A percentile compares a stretch with the other conserved stretches of the same genome.
Evolutionary conservation across 2,888 invertebrate genomes (phyloP).

Genomic region (Leucophora obtusa): DNA sequence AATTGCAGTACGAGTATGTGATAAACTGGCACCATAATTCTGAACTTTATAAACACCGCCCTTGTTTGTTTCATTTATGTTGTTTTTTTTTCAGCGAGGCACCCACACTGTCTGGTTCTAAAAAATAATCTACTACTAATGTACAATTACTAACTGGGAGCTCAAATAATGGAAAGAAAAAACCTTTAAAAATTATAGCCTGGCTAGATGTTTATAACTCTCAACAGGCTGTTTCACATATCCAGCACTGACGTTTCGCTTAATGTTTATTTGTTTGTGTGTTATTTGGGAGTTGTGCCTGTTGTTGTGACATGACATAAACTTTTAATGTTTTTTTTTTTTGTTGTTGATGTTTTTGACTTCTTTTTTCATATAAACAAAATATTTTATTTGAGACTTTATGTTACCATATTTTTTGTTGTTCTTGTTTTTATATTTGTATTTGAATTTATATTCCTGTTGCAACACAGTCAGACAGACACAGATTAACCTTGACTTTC

Average conservation of each 20-base stretch:
- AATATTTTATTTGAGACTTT: conserved; percentile 32
- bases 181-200: conserved; percentile 25
- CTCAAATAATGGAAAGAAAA: not conserved
- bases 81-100: conserved; percentile 29
- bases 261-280: conserved; percentile 19
- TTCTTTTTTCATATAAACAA: conserved; percentile 13
- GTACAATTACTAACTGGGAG: conserved; percentile 1
- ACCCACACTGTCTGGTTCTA: conserved; percentile 59
- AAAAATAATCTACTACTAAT: conserved; percentile 1
- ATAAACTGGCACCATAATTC: conserved; percentile 55
- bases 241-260: conserved; percentile 27
- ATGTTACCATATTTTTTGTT: conserved; percentile 47
- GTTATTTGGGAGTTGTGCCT: conserved; percentile 61
- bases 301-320: conserved; percentile 58
- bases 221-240: not conserved
- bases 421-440: conserved; percentile 40
- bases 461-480: conserved; percentile 69
- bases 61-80: conserved; percentile 7
- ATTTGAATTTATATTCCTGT: conserved; percentile 60
- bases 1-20: conserved; percentile 35
- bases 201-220: conserved; percentile 12
- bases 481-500: conserved; percentile 79
- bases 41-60: conserved; percentile 43
- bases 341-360: not conserved
- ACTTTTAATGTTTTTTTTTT: conserved; percentile 72